phyloP scores from a whole-genome alignment of 2,113 vertebrate species.

The Centropus bengalensis region DNA sequence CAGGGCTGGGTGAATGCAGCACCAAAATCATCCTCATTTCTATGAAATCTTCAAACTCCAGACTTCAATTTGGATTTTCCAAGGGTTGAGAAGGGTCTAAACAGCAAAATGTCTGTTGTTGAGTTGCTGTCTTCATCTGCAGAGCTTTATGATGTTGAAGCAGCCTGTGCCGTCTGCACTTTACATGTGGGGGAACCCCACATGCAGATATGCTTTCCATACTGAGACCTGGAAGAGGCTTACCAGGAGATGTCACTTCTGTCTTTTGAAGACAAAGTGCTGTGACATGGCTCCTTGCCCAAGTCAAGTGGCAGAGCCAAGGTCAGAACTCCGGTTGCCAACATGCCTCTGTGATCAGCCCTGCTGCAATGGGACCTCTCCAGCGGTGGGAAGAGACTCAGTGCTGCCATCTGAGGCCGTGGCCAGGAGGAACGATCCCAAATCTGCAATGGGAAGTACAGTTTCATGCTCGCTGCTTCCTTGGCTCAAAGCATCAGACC shows the following conservation, averaged over 20 bases:
- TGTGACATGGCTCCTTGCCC: not conserved
- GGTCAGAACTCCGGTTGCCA: not conserved
- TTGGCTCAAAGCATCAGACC: not conserved
- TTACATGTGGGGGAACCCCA: not conserved
- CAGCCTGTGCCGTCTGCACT: not conserved
- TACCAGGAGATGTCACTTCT: not conserved
- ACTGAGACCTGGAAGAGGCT: not conserved
- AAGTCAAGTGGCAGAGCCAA: fast-evolving
- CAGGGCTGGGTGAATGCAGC: not conserved
- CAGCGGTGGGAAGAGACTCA: fast-evolving
- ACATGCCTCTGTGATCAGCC: not conserved
- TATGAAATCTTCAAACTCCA: not conserved
- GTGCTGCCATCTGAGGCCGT: not conserved
- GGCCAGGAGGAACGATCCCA: not conserved
- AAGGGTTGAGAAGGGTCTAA: not conserved
- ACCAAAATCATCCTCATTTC: not conserved
- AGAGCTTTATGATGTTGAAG: not conserved
- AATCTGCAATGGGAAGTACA: not conserved
- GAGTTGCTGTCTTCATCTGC: not conserved
- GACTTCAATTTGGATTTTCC: not conserved
- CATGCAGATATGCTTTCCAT: no score
- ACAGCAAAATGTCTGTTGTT: not conserved
- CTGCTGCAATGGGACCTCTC: not conserved
- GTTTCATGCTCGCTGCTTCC: not conserved
- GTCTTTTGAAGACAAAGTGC: not conserved